Conservation (phyloP, 2,113 vertebrate genomes). For the Tetraodon nigroviridis region DNA sequence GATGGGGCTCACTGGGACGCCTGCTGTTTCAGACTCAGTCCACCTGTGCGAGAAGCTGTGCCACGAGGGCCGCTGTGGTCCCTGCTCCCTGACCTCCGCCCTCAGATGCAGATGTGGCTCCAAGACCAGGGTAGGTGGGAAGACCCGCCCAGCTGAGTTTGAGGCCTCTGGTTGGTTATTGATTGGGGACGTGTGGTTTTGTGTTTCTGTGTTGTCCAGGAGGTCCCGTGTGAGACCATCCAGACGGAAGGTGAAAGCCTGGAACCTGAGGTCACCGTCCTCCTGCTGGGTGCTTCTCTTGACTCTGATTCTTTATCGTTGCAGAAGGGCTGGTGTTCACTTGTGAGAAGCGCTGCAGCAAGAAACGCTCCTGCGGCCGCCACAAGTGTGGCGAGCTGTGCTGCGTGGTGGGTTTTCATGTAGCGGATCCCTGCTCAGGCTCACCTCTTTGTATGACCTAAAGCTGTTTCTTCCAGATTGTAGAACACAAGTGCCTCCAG, state of each 20-base stretch:
- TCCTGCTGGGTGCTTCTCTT: not conserved
- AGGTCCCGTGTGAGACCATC: slow-evolving; percentile 86
- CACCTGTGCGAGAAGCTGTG: slow-evolving; percentile 92
- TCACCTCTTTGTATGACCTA: too few relatives aligned
- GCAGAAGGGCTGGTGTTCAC: slow-evolving; percentile 84
- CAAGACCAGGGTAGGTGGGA: slow-evolving; percentile 81
- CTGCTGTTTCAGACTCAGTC: slow-evolving; percentile 76
- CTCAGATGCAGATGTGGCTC: slow-evolving; percentile 91
- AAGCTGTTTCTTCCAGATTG: slow-evolving; percentile 67
- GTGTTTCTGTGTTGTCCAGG: slow-evolving; percentile 71
- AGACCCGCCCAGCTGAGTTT: not conserved
- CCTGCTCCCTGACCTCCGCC: slow-evolving; percentile 88
- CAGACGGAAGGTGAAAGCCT: slow-evolving; percentile 85
- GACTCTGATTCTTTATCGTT: slow-evolving; percentile 7
- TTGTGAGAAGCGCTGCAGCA: slow-evolving; percentile 91
- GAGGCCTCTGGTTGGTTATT: not conserved
- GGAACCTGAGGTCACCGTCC: not conserved
- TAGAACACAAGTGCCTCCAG: slow-evolving; percentile 88
- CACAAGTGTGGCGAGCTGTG: slow-evolving; percentile 96
- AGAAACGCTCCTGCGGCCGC: slow-evolving; percentile 91
- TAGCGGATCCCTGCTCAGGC: not conserved
- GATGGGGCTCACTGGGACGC: not conserved
- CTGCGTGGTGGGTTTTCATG: slow-evolving; percentile 84
- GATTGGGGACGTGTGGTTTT: not conserved
- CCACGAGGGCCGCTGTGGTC: slow-evolving; percentile 90